These are phyloP conservation scores for Noctilio leporinus DNA, from an alignment of 2,113 vertebrate species.

Conservation along the genomic window DNA sequence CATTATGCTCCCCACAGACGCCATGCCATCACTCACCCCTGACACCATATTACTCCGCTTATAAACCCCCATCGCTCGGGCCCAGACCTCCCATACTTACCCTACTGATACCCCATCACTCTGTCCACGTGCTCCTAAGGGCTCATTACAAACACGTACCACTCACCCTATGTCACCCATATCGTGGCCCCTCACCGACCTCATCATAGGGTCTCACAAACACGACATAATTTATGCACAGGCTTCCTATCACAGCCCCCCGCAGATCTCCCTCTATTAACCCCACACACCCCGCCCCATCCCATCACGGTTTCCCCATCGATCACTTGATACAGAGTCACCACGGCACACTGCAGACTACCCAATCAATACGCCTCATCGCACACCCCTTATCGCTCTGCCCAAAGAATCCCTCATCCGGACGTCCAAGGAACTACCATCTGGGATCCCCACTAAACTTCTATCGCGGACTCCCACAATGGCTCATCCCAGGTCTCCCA, in stretches of 20 bases:
- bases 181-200: background rate
- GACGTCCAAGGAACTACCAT: background rate
- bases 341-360: background rate
- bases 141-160: background rate
- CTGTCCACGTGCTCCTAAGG: accelerated
- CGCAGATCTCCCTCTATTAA: too few relatives aligned
- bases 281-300: background rate
- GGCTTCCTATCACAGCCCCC: background rate
- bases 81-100: background rate
- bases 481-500: background rate
- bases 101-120: background rate
- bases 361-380: background rate
- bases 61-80: background rate
- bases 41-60: background rate
- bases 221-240: too few relatives aligned
- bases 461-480: background rate
- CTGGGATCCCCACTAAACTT: background rate
- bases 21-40: background rate
- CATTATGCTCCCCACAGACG: background rate
- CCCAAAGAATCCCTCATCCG: background rate
- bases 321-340: background rate
- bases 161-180: background rate
- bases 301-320: background rate
- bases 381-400: background rate
- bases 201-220: background rate